phyloP scores from a whole-genome alignment of 2,888 invertebrate species.

The Adelphocoris suturalis region DNA sequence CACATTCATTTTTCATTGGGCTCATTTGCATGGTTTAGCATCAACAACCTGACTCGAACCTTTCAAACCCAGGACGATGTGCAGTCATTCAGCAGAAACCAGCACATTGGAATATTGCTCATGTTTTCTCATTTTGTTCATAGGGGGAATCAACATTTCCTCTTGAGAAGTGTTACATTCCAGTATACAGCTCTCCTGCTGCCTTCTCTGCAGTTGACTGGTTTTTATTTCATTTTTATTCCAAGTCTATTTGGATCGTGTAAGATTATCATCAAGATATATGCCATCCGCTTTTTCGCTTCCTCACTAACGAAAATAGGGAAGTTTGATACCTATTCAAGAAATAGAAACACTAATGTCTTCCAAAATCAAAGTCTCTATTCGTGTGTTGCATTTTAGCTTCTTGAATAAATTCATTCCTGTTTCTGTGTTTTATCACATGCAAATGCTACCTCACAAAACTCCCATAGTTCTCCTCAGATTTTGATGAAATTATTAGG shows the following conservation, averaged over 20 bases:
- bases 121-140: conserved; percentile 36
- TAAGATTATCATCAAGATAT: too few species aligned
- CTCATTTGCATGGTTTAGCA: conserved; percentile 2
- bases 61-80: neutral
- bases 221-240: conserved; percentile 30
- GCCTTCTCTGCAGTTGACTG: conserved; percentile 22
- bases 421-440: too few species aligned
- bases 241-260: neutral
- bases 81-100: neutral
- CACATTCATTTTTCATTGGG: neutral
- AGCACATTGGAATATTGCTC: neutral
- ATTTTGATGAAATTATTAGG: too few species aligned
- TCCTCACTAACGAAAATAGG: too few species aligned
- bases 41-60: neutral
- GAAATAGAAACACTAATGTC: too few species aligned
- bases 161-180: conserved; percentile 34
- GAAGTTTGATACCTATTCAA: too few species aligned
- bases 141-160: conserved; percentile 35
- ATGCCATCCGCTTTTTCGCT: too few species aligned
- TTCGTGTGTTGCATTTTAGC: too few species aligned
- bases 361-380: too few species aligned
- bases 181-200: conserved; percentile 12
- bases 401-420: too few species aligned
- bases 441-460: too few species aligned
- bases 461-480: too few species aligned